Evolutionary conservation across 2,113 vertebrate species (phyloP), one percentile per base, ranked within the genome.

Genomic region (Gavialis gangeticus): DNA sequence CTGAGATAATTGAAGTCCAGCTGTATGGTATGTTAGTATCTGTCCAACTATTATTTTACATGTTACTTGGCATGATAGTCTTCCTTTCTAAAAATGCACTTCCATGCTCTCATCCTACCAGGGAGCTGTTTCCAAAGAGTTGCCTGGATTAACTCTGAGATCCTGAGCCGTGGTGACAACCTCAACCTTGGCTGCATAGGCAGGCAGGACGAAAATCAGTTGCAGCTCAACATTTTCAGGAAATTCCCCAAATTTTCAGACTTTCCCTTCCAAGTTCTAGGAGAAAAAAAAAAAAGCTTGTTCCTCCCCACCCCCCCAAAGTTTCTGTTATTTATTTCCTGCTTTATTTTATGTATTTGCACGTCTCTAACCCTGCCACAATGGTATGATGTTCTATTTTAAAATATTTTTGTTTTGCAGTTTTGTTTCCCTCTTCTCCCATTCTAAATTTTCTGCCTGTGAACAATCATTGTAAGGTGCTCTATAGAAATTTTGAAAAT

Each of bases 401-500:
- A 71, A 37, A 71, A 34, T 22, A 30, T 10, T 19, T 34, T 13
- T 3, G 30, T 71, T 34, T 12, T 71, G 67, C 34, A 34, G 11
- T 34, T 71, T 10, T 18, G n/a, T 18, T 34, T 67, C n/a, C 18
- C 9, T 67, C 30, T 67, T n/a, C 19, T 67, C n/a, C 66, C n/a
- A 21, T 5, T 30, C n/a, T 83, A 69, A 8, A 18, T 79, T n/a
- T 76, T 1, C 0, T 58, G 11, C 21, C 93, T 10, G 27, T 2
- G 1, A 73, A 54, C 0, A 15, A 60, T 11, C 67, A 12, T 22
- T 0, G 0, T 0, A 24, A 6, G 63, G 78, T 30, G 75, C 3
- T 64, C 0, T 64, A 64, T 37, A 69, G 67, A 34, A 22, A 34
- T 69, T 21, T 14, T 46, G 34, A 46, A 73, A 73, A 73, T 37